These are phyloP conservation scores for Numida meleagris DNA, from an alignment of 2,113 vertebrate genomes.

Conservation along the genomic window DNA sequence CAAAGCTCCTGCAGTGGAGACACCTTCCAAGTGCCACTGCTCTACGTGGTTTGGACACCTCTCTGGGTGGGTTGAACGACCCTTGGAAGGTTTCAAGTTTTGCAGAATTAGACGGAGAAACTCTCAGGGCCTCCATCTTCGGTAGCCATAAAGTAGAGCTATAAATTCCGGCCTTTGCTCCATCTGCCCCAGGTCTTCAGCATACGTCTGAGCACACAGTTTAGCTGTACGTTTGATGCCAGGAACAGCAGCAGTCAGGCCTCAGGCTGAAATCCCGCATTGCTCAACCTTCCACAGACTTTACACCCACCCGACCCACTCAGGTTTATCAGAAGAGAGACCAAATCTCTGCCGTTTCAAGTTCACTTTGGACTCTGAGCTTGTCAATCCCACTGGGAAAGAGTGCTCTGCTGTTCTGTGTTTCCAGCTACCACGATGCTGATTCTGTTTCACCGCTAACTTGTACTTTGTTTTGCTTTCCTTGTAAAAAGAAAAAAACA, in stretches of 20 bases:
- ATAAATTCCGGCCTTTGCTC: background rate
- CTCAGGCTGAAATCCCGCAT: background rate
- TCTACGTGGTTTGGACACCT: background rate
- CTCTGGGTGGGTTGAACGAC: background rate
- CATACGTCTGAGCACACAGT: background rate
- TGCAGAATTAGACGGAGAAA: background rate
- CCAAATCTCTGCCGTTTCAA: background rate
- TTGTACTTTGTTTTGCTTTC: slow-evolving; percentile 30
- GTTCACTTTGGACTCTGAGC: slow-evolving; percentile 31
- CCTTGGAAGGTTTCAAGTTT: slow-evolving; percentile 1
- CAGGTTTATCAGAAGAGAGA: slow-evolving; percentile 62
- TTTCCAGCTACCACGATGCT: background rate
- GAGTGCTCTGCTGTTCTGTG: background rate
- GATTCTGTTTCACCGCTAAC: slow-evolving; percentile 2
- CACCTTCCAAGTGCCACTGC: background rate
- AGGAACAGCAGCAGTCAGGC: slow-evolving; percentile 11
- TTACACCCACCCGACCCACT: background rate
- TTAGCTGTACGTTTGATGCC: background rate
- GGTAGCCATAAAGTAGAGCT: background rate
- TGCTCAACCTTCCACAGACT: background rate
- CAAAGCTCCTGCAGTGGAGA: background rate
- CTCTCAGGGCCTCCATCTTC: background rate
- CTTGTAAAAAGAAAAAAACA: background rate
- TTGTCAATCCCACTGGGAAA: slow-evolving; percentile 16
- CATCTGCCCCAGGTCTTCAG: background rate